Conservation (phyloP, 2,888 invertebrate species). For the Scaptodrosophila latifasciaeformis region DNA sequence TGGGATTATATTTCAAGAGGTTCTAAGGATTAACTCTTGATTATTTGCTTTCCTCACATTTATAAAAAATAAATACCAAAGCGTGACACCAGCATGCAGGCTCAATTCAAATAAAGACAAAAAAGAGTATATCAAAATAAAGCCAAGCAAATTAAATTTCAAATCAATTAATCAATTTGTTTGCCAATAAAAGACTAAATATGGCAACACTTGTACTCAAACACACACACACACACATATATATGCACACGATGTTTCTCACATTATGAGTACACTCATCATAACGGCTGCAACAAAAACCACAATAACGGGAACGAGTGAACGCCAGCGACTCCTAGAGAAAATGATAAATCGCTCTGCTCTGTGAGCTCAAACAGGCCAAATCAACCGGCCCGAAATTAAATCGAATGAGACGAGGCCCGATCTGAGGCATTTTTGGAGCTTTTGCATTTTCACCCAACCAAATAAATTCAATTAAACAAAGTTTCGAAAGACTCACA, state of each 20-base stretch:
- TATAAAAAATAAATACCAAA: too few species aligned
- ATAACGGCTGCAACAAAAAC: neutral
- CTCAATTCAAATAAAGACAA: neutral
- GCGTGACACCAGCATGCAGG: too few species aligned
- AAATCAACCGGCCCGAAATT: neutral
- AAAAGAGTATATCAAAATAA: neutral
- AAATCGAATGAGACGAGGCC: constrained; percentile 37
- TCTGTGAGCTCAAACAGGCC: too few species aligned
- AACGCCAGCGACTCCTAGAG: neutral
- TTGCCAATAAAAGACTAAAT: constrained; percentile 62
- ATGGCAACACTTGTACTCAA: constrained; percentile 34
- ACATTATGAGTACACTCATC: neutral
- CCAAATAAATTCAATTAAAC: constrained; percentile 60
- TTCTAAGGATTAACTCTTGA: too few species aligned
- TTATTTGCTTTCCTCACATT: too few species aligned
- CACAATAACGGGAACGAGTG: neutral
- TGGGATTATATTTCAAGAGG: too few species aligned
- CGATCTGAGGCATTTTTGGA: too few species aligned
- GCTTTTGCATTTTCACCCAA: constrained; percentile 49
- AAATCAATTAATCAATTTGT: constrained; percentile 62
- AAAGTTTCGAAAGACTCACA: constrained; percentile 47
- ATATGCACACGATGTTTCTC: neutral
- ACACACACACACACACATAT: neutral
- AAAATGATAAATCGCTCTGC: neutral
- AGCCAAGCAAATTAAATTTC: constrained; percentile 6